These are phyloP conservation scores for Gobius niger DNA, from an alignment of 2,113 vertebrate genomes.

Conservation along the genomic window DNA sequence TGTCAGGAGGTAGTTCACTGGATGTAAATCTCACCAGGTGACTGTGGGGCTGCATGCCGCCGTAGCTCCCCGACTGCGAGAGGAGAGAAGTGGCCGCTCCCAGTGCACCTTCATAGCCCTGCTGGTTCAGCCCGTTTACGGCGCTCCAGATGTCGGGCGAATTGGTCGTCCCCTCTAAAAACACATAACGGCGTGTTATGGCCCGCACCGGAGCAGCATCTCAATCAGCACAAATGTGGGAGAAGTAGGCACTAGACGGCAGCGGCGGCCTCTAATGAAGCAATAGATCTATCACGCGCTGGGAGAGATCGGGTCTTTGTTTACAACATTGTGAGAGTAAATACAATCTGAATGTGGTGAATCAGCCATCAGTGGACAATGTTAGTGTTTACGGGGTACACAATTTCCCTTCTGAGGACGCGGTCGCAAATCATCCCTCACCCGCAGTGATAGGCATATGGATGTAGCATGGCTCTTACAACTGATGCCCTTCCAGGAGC, in stretches of 20 bases:
- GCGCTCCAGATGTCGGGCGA: constrained; percentile 95
- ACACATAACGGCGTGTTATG: constrained; percentile 53
- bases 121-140: constrained; percentile 92
- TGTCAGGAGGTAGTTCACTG: constrained; percentile 26
- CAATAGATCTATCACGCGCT: constrained; percentile 4
- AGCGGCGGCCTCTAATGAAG: constrained; percentile 8
- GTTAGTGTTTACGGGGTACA: not conserved
- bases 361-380: not conserved
- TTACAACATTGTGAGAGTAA: constrained; percentile 6
- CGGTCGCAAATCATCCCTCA: not conserved
- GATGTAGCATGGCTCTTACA: not conserved
- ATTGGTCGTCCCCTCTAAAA: constrained; percentile 90
- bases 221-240: constrained; percentile 41
- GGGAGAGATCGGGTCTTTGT: constrained; percentile 1
- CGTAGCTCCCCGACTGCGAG: constrained; percentile 85
- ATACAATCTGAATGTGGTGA: constrained; percentile 1
- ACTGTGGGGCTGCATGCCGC: constrained; percentile 85
- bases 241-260: not conserved
- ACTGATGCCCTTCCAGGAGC: no score
- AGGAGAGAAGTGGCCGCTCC: constrained; percentile 85
- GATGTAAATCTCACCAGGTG: constrained; percentile 85
- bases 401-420: not conserved
- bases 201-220: constrained; percentile 39
- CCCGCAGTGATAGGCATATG: not conserved
- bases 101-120: constrained; percentile 89